A percentile compares a stretch with the other conserved stretches of the same genome.
These are phyloP conservation scores for Marronus borbonicus DNA, from an alignment of 2,888 invertebrate genomes.

Conservation along the genomic window DNA sequence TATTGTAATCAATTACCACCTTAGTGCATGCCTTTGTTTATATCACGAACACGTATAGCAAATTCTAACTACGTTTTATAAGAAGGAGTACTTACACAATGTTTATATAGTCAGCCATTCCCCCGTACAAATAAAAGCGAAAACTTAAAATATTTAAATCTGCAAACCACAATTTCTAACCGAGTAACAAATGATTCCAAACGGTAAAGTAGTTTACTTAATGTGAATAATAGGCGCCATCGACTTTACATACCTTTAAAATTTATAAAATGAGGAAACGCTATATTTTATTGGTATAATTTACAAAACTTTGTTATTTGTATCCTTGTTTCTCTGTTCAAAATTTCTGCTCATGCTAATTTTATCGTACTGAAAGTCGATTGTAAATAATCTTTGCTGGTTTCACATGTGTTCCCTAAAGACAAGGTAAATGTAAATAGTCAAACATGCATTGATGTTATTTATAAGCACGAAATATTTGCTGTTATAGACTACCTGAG, in stretches of 20 bases:
- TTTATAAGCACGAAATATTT: too few species aligned
- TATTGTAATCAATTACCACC: not conserved
- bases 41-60: not conserved
- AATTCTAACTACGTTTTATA: not conserved
- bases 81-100: not conserved
- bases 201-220: slow-evolving; percentile 1
- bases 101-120: not conserved
- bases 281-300: not conserved
- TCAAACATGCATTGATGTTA: too few species aligned
- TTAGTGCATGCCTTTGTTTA: not conserved
- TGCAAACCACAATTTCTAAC: not conserved
- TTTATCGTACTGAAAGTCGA: too few species aligned
- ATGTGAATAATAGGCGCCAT: not conserved
- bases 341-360: too few species aligned
- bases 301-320: too few species aligned
- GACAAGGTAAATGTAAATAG: too few species aligned
- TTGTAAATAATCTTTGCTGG: too few species aligned
- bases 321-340: too few species aligned
- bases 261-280: not conserved
- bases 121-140: not conserved
- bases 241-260: not conserved
- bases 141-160: not conserved
- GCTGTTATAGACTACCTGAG: too few species aligned
- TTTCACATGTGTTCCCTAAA: too few species aligned
- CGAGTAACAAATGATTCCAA: not conserved